Conservation (phyloP, 2,113 vertebrate genomes). For the Esox niger region DNA sequence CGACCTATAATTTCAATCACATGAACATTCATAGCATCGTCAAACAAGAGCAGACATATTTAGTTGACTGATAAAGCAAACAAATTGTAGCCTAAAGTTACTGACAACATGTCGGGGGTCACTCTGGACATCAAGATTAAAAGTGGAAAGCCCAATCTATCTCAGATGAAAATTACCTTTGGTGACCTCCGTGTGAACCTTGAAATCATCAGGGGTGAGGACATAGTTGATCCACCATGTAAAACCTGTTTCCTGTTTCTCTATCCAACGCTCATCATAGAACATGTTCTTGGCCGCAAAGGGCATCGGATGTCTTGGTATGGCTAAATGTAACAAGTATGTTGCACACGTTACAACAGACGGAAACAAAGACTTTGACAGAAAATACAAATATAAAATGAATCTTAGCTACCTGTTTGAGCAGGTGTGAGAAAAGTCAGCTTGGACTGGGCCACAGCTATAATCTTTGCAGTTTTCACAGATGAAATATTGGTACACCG, state of each 20-base stretch:
- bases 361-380: neutral
- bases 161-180: conserved; percentile 73
- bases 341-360: neutral
- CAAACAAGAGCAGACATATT: too few species aligned
- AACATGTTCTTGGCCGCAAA: conserved; percentile 97
- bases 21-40: too few species aligned
- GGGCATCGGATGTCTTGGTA: conserved; percentile 91
- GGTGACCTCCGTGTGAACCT: conserved; percentile 78
- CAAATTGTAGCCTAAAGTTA: too few species aligned
- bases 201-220: conserved; percentile 93
- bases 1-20: too few species aligned
- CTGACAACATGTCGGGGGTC: too few species aligned
- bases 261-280: conserved; percentile 95
- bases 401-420: conserved; percentile 71
- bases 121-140: too few species aligned
- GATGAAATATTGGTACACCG: conserved; percentile 49
- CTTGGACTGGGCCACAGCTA: conserved; percentile 81
- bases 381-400: neutral
- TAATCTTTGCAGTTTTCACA: conserved; percentile 47
- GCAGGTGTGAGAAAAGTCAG: conserved; percentile 82
- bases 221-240: conserved; percentile 96
- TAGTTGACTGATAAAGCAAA: too few species aligned
- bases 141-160: neutral
- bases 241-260: conserved; percentile 92
- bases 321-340: conserved; percentile 60